A percentile compares a stretch with the other conserved stretches of the same genome.
Conservation (phyloP, 2,888 invertebrate genomes). For the Cataglyphis altisquamis region DNA sequence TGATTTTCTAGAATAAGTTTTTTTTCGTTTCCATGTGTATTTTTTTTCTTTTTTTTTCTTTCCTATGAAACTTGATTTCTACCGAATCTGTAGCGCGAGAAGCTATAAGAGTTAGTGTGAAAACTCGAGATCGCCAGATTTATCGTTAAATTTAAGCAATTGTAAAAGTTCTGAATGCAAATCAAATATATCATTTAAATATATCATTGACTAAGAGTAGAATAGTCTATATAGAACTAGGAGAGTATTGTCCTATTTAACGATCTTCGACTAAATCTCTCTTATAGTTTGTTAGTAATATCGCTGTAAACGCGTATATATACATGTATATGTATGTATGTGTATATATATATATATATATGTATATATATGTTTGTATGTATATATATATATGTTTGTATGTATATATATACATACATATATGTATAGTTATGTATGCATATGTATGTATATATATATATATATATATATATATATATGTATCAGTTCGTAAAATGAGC, state of each 20-base stretch:
- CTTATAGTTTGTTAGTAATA: conserved; percentile 50
- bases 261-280: conserved; percentile 64
- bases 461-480: not conserved
- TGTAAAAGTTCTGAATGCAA: conserved; percentile 62
- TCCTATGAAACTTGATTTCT: conserved; percentile 47
- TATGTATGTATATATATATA: not conserved
- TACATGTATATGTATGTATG: not conserved
- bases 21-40: conserved; percentile 31
- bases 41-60: conserved; percentile 49
- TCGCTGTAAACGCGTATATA: conserved; percentile 47
- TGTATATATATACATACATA: no score
- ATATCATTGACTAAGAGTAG: conserved; percentile 72
- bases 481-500: conserved; percentile 60
- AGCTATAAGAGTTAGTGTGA: conserved; percentile 64
- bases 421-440: no score
- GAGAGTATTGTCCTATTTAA: conserved; percentile 77
- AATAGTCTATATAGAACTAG: conserved; percentile 69
- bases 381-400: no score
- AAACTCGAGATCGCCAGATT: conserved; percentile 69
- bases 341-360: not conserved
- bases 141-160: conserved; percentile 57
- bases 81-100: conserved; percentile 61
- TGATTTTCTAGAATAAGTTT: conserved; percentile 75
- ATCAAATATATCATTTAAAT: conserved; percentile 61
- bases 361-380: no score